Conservation (phyloP, 35 echinoderm and acorn worm species). For the Lytechinus variegatus region DNA sequence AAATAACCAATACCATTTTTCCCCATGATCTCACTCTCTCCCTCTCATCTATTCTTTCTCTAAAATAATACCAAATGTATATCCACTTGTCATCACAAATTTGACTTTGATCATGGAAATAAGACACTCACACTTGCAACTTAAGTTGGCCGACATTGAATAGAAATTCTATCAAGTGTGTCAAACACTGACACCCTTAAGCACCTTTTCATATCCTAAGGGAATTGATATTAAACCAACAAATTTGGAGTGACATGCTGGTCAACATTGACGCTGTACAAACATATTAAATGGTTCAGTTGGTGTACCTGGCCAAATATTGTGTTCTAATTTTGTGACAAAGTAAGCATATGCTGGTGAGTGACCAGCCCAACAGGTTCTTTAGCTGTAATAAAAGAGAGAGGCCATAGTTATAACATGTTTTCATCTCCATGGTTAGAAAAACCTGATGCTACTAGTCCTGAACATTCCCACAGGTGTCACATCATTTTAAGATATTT, state of each 20-base stretch:
- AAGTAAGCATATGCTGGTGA: neutral
- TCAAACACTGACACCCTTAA: neutral
- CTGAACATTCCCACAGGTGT: no score
- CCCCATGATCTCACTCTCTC: neutral
- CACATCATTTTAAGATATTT: no score
- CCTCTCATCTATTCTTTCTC: neutral
- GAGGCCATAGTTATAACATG: no score
- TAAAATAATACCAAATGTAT: neutral
- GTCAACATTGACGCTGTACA: neutral
- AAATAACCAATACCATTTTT: no score
- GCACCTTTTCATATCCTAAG: neutral
- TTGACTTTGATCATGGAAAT: neutral
- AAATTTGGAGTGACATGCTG: neutral
- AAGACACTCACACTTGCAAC: neutral
- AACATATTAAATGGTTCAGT: slow-evolving; percentile 11
- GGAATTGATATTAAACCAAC: neutral
- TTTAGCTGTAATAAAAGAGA: neutral
- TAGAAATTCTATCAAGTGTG: neutral
- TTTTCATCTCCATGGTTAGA: no score
- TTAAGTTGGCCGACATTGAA: neutral
- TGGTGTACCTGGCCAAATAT: slow-evolving; percentile 11
- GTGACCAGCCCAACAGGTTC: neutral
- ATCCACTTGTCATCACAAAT: neutral
- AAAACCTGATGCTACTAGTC: no score
- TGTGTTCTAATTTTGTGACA: neutral